Percentiles rank a stretch among this genome's conserved stretches.
Evolutionary conservation across 2,797 vertebrate species (phyloP).

Genomic region (Notolepis coatsorum): DNA sequence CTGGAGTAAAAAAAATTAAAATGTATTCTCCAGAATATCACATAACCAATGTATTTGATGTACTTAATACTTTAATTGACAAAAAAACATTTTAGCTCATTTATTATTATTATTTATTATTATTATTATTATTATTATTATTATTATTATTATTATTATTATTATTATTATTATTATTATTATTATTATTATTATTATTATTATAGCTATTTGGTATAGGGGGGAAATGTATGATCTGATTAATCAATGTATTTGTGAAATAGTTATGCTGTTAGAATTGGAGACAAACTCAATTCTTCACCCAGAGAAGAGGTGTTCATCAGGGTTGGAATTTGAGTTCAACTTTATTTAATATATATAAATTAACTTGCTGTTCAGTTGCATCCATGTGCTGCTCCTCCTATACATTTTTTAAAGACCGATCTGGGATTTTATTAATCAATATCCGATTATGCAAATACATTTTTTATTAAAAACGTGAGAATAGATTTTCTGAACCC

Average conservation of each 20-base stretch:
- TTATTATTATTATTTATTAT: too few relatives aligned
- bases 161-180: too few relatives aligned
- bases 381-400: neutral
- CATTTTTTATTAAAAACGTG: too few relatives aligned
- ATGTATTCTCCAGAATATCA: constrained; percentile 2
- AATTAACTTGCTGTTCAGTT: neutral
- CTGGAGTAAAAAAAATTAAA: constrained; percentile 2
- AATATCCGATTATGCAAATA: too few relatives aligned
- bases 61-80: neutral
- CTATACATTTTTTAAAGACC: too few relatives aligned
- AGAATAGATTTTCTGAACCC: too few relatives aligned
- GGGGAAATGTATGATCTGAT: too few relatives aligned
- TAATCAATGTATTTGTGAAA: constrained; percentile 7
- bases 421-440: too few relatives aligned
- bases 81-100: too few relatives aligned
- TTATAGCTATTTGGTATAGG: neutral
- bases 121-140: too few relatives aligned
- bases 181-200: too few relatives aligned
- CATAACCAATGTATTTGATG: neutral
- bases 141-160: too few relatives aligned
- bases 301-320: constrained; percentile 1
- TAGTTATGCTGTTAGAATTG: constrained; percentile 7
- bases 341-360: neutral
- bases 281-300: constrained; percentile 4
- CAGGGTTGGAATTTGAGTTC: constrained; percentile 9